Percentiles rank a stretch among this genome's conserved stretches.
phyloP scores from a whole-genome alignment of 2,797 vertebrate genomes.

The Gymnothorax reevesii region DNA sequence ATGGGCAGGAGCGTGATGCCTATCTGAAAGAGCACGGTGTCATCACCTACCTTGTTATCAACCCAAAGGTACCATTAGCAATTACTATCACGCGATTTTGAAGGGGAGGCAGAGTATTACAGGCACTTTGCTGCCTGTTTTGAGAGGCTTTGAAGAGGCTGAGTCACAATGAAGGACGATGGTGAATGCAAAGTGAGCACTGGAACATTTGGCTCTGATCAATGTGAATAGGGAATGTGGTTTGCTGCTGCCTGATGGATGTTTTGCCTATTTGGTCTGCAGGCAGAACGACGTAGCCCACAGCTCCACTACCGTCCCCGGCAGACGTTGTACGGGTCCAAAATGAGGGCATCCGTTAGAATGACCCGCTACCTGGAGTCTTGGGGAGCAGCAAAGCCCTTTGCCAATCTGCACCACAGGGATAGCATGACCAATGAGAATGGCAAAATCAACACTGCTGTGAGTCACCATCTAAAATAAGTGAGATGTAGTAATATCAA shows the following conservation, averaged over 20 bases:
- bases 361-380: constrained; percentile 95
- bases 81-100: not conserved
- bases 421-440: constrained; percentile 97
- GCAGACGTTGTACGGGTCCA: constrained; percentile 81
- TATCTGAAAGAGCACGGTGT: constrained; percentile 90
- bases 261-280: constrained; percentile 1
- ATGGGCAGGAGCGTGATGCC: constrained; percentile 87
- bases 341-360: constrained; percentile 92
- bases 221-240: not conserved
- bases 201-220: not conserved
- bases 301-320: constrained; percentile 85
- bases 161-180: not conserved
- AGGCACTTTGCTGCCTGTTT: not conserved
- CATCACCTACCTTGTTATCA: constrained; percentile 90
- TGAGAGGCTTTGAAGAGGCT: constrained; percentile 16
- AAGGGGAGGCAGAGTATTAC: constrained; percentile 1
- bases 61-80: constrained; percentile 84
- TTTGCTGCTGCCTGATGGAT: not conserved
- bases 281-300: constrained; percentile 87
- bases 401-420: constrained; percentile 87
- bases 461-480: constrained; percentile 55
- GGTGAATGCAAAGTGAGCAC: not conserved
- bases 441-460: constrained; percentile 91
- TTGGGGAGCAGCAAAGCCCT: constrained; percentile 94
- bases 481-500: not conserved